Conservation (phyloP, 1,140 invertebrate genomes). For the Laodelphax striatellus region DNA sequence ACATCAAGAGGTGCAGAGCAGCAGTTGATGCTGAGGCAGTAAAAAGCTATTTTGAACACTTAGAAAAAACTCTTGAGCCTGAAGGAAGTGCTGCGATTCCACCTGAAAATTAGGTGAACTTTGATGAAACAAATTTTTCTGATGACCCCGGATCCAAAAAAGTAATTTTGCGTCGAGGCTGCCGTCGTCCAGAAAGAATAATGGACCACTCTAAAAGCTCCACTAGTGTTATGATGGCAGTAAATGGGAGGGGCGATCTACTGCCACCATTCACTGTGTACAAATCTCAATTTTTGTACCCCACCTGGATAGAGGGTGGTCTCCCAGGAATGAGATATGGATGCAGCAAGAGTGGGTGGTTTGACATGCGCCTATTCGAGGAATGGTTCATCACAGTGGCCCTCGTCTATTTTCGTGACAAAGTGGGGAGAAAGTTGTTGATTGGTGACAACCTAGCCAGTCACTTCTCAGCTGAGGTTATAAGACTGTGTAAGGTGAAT, state of each 20-base stretch:
- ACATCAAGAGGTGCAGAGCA: slow-evolving; percentile 27
- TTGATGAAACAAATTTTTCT: slow-evolving; percentile 31
- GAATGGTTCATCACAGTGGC: slow-evolving; percentile 23
- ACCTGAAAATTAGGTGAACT: slow-evolving; percentile 29
- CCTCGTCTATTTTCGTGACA: slow-evolving; percentile 22
- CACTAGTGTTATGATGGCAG: slow-evolving; percentile 14
- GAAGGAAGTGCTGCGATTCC: slow-evolving; percentile 19
- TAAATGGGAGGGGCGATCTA: slow-evolving; percentile 12
- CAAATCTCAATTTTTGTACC: slow-evolving; percentile 29
- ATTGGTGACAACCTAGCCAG: slow-evolving; percentile 30
- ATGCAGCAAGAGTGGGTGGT: slow-evolving; percentile 24
- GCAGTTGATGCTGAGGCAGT: slow-evolving; percentile 3
- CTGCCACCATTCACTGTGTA: slow-evolving; percentile 29
- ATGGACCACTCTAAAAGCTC: slow-evolving; percentile 11
- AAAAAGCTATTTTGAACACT: slow-evolving; percentile 26
- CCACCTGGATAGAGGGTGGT: slow-evolving; percentile 27
- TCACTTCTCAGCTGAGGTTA: slow-evolving; percentile 26
- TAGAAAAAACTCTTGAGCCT: slow-evolving; percentile 21
- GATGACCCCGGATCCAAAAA: slow-evolving; percentile 28
- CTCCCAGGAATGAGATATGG: slow-evolving; percentile 28
- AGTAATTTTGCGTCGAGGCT: slow-evolving; percentile 8
- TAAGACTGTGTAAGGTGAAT: slow-evolving; percentile 26
- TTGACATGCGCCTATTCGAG: slow-evolving; percentile 26
- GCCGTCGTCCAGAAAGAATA: slow-evolving; percentile 14
- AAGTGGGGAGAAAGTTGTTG: slow-evolving; percentile 24